Base-by-base conservation (phyloP, 2,888 invertebrate species). In the Phorcus lineatus region DNA sequence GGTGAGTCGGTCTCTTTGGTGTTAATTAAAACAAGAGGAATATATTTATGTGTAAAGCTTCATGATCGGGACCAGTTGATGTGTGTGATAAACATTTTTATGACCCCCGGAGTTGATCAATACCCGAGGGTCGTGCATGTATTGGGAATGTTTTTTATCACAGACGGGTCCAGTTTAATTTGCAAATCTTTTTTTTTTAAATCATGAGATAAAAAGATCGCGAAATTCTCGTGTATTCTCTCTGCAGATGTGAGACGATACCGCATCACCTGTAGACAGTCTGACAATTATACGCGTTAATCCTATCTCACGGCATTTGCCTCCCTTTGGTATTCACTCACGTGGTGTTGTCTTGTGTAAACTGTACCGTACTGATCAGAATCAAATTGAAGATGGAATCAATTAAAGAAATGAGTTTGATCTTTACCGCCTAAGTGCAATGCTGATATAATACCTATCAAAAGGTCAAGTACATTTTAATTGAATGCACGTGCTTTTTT, bases 11-110 rank as follows among this genome's bases (percentile, higher is more conserved):
- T 19, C 16, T 36, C 70, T 70, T 70, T 70, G 36, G 40, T 70
- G 36, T 40, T 70, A 40, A 70, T 70, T 19, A 70, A 70, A 70
- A 70, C 70, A 70, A 70, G 16, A 36, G 36, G 70, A 70, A 36
- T 70, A 36, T n/a, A 70, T 70, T 11, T 16, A 28, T 7, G 4
- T 40, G 28, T 36, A n/a, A n/a, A n/a, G 17, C 36, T 31, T 9
- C 67, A 16, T 57, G 57, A 62, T 40, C 70, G 13, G 19, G 36
- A 31, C 11, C 36, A 16, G 67, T 31, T 31, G 28, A 31, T 67
- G 67, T n/a, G 28, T 17, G 28, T 31, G 31, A 24, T 31, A 31
- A 67, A 67, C 31, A 28, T 67, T 47, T 47, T 67, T 67, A 67
- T 31, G 67, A 31, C 70, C 70, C 40, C 47, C 40, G 40, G 40